These are phyloP conservation scores for Heliconius hewitsoni DNA, from an alignment of 1,140 invertebrate species.

Conservation along the genomic window DNA sequence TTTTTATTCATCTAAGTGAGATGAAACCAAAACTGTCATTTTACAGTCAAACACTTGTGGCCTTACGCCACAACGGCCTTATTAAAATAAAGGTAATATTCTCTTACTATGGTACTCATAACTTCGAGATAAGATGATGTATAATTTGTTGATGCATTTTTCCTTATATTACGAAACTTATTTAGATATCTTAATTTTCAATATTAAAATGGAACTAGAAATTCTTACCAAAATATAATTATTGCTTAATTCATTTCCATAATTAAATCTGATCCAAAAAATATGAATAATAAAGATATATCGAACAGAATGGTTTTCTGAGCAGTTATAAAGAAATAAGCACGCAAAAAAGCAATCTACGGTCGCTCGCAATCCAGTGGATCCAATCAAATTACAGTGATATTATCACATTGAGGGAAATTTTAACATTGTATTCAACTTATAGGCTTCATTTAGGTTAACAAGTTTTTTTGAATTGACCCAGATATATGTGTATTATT, in stretches of 20 bases:
- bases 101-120: no score
- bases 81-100: no score
- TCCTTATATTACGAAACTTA: background rate
- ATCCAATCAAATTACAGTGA: slow-evolving; percentile 31
- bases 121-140: no score
- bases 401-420: slow-evolving; percentile 24
- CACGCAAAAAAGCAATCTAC: slow-evolving; percentile 32
- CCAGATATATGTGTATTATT: background rate
- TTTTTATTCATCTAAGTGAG: no score
- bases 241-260: background rate
- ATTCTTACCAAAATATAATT: background rate
- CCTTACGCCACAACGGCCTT: no score
- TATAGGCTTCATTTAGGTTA: slow-evolving; percentile 8
- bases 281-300: slow-evolving; percentile 13
- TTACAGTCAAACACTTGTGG: no score
- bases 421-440: slow-evolving; percentile 21
- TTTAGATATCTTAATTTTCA: background rate
- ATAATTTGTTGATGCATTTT: background rate
- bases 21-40: no score
- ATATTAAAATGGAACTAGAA: background rate
- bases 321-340: slow-evolving; percentile 28
- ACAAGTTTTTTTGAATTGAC: slow-evolving; percentile 3
- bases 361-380: slow-evolving; percentile 24
- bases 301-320: slow-evolving; percentile 8
- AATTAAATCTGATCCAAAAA: background rate